Evolutionary conservation across 37 sponge, comb jelly and placozoan genomes (phyloP).

Genomic region (Spongia lamella): DNA sequence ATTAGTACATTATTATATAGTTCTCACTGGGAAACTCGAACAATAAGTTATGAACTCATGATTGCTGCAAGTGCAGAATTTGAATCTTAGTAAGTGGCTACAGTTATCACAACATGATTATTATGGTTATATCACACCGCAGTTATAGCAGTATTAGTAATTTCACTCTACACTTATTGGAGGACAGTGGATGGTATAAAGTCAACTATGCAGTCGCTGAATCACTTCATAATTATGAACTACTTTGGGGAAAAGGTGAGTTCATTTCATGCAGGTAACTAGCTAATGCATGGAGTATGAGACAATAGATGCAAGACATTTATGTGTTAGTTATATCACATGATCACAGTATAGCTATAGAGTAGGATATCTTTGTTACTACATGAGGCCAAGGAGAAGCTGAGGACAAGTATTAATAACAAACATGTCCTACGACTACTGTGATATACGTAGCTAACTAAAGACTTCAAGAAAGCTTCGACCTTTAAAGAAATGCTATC

Average conservation of each 20-base stretch:
- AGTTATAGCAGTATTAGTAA: constrained; percentile 24
- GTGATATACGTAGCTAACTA: too few relatives aligned
- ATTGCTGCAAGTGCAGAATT: background rate
- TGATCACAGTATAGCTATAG: too few relatives aligned
- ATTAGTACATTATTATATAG: background rate
- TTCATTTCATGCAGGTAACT: too few relatives aligned
- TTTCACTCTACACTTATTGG: constrained; percentile 37
- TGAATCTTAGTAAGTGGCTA: background rate
- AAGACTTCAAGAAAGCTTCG: too few relatives aligned
- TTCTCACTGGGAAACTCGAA: constrained; percentile 39
- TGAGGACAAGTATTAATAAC: too few relatives aligned
- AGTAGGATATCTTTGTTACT: too few relatives aligned
- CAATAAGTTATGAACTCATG: constrained; percentile 23
- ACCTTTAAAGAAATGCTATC: too few relatives aligned
- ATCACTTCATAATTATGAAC: constrained; percentile 5
- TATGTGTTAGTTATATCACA: too few relatives aligned
- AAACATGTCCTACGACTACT: too few relatives aligned
- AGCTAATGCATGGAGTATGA: too few relatives aligned
- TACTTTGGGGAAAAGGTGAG: constrained; percentile 31
- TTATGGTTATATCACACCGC: background rate
- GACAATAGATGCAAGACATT: too few relatives aligned
- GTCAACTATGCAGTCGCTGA: constrained; percentile 42
- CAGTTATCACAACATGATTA: background rate
- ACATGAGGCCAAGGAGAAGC: too few relatives aligned
- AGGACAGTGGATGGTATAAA: constrained; percentile 61